Base-by-base conservation (phyloP, 2,888 invertebrate genomes). In the Sisyra terminalis region DNA sequence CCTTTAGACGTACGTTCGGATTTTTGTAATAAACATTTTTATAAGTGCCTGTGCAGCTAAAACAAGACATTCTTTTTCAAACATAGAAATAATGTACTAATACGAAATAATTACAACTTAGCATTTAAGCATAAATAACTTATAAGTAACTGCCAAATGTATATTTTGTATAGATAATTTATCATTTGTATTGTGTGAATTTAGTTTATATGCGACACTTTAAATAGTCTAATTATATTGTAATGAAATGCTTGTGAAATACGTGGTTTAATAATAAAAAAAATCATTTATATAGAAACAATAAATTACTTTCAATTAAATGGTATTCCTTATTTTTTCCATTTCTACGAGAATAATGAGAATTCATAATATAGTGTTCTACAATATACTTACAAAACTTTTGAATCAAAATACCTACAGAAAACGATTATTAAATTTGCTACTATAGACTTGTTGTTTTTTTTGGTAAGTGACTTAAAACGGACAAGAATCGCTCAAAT, bases 201-300 rank as follows among this genome's bases (percentile, higher is more conserved):
- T 37, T 41, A 34, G 32, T 18, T 34, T 15, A 30, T 17, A 41
- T 41, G 34, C 41, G 34, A 32, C 30, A 34, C 18, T 29, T 41
- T 30, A 15, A 29, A 36, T 35, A 43, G 34, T 38, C 16, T 29
- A 37, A 38, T 38, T 31, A 30, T 34, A 37, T 37, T 43, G 31
- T 37, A 37, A 43, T 43, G 32, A 43, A 43, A 43, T 30, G 43
- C 43, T 43, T 43, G 43, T 43, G 30, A 43, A 31, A 43, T 43
- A 37, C 24, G 18, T 43, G 43, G 43, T 43, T 43, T 31, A 43
- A 43, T 43, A 43, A 43, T 37, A 42, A 42, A 41, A 32, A 40
- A 35, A 37, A 15, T 37, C 37, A 37, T 37, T 37, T 37, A 37
- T 37, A 37, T 17, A 17, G 18, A 37, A 37, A 35, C 16, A 18